Evolutionary conservation across 2,797 vertebrate species (phyloP).

Genomic region (Anguilla obscura): DNA sequence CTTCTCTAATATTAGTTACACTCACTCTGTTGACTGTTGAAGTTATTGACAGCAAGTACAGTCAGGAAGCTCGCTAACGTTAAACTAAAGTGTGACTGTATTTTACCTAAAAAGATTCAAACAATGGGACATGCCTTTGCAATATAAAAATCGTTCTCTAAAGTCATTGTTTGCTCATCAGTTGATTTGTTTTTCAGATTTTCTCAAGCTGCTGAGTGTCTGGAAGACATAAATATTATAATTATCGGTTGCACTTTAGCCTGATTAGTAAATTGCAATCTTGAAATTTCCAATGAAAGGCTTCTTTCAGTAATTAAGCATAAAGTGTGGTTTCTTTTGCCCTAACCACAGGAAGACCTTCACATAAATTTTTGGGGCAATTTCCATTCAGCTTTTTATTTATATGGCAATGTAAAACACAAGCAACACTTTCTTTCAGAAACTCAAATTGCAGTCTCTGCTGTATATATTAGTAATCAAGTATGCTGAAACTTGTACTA

Average conservation of each 20-base stretch:
- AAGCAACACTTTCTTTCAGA: not conserved
- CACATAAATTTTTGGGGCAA: not conserved
- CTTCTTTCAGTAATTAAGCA: conserved; percentile 1
- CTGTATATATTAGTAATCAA: not conserved
- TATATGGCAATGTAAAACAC: not conserved
- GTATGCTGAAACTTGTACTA: too few relatives aligned
- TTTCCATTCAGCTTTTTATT: not conserved
- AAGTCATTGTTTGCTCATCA: too few relatives aligned
- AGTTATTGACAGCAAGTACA: too few relatives aligned
- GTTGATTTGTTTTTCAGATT: not conserved
- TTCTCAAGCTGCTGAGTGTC: not conserved
- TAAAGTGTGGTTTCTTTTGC: not conserved
- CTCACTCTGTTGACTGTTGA: too few relatives aligned
- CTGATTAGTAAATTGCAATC: not conserved
- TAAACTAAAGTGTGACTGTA: too few relatives aligned
- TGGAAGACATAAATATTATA: not conserved
- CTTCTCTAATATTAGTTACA: too few relatives aligned
- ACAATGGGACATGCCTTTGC: too few relatives aligned
- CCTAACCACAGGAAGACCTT: not conserved
- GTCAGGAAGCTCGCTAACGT: too few relatives aligned
- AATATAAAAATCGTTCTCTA: too few relatives aligned
- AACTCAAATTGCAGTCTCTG: not conserved
- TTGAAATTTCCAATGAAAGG: not conserved
- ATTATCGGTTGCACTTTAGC: not conserved
- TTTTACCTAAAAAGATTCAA: too few relatives aligned